Evolutionary conservation across 2,888 invertebrate species (phyloP), one percentile per base, ranked within the genome.

Genomic region (Venusia cambrica): DNA sequence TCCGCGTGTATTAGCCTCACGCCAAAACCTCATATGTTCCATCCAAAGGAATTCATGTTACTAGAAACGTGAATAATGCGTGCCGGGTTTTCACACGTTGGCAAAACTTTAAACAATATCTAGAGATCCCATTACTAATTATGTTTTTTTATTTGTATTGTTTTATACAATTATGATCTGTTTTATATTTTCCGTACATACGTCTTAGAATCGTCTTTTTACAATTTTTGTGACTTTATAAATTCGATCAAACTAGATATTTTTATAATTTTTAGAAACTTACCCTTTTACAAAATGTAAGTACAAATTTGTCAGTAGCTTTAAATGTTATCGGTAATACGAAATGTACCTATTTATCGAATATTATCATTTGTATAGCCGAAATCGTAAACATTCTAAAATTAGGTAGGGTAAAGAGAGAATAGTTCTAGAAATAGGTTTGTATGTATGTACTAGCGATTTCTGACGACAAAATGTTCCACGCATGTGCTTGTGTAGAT

Each of bases 1-100:
- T 52, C 65, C 14, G 54, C 48, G 55, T 62, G 68, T 51, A 55
- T 57, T 27, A 60, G 60, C 46, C 58, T 66, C 54, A 63, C 72
- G 48, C 70, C 73, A 15, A 63, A 65, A 48, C 69, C 73, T 7
- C 62, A 64, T 43, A 53, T 65, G 43, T 79, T 68, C 51, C 70
- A 65, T 37, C 65, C 66, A 37, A 67, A 69, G 32, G 72, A 76
- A 53, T 76, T 56, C 71, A 20, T 34, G 26, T 34, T 17, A 28
- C 33, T 20, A 11, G 30, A 11, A 11, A 16, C 32, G 40, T 36
- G 34, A n/a, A n/a, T n/a, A n/a, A n/a, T 21, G 38, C 16, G 39
- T 35, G 39, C 8, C 14, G 26, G 32, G 39, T 26, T 40, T 18
- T 28, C 38, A 36, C 21, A 40, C 38, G 36, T 30, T 32, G 20